A percentile compares a stretch with the other conserved stretches of the same genome.
These are phyloP conservation scores for Neria commutata DNA, from an alignment of 2,888 invertebrate genomes.

Conservation along the genomic window DNA sequence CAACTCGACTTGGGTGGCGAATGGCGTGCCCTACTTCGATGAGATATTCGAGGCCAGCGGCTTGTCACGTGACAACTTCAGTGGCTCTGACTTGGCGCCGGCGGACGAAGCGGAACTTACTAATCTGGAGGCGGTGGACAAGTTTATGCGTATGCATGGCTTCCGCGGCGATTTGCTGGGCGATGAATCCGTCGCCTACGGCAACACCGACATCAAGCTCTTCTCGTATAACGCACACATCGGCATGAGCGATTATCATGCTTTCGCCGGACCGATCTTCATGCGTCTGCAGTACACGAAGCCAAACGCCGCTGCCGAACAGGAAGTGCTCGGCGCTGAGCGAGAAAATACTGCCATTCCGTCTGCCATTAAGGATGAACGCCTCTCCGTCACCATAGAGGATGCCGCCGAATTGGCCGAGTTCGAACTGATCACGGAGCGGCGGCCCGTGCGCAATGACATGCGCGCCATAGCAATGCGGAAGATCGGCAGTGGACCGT, in stretches of 20 bases:
- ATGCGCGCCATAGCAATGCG: constrained; percentile 56
- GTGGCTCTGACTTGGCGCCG: constrained; percentile 40
- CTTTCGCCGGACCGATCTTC: constrained; percentile 60
- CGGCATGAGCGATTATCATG: constrained; percentile 57
- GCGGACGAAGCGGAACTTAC: constrained; percentile 49
- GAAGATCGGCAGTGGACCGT: constrained; percentile 49
- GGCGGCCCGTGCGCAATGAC: constrained; percentile 57
- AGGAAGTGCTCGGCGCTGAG: constrained; percentile 15
- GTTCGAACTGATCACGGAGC: constrained; percentile 55
- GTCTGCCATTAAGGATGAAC: constrained; percentile 49
- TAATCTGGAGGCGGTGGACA: constrained; percentile 56
- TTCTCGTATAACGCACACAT: constrained; percentile 56
- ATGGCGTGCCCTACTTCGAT: constrained; percentile 57
- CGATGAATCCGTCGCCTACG: constrained; percentile 58
- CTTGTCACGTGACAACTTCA: constrained; percentile 45
- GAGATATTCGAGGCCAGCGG: constrained; percentile 53
- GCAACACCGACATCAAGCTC: constrained; percentile 60
- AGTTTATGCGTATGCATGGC: constrained; percentile 51
- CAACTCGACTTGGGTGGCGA: constrained; percentile 70
- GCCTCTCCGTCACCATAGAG: constrained; percentile 50
- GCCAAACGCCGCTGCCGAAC: constrained; percentile 11
- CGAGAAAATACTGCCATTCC: constrained; percentile 23
- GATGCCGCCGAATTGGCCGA: constrained; percentile 54
- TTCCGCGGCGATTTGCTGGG: constrained; percentile 60
- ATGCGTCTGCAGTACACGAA: constrained; percentile 48